Evolutionary conservation across 1,140 invertebrate genomes (phyloP), one percentile per base, ranked within the genome.

Genomic region (Drepana arcuata): DNA sequence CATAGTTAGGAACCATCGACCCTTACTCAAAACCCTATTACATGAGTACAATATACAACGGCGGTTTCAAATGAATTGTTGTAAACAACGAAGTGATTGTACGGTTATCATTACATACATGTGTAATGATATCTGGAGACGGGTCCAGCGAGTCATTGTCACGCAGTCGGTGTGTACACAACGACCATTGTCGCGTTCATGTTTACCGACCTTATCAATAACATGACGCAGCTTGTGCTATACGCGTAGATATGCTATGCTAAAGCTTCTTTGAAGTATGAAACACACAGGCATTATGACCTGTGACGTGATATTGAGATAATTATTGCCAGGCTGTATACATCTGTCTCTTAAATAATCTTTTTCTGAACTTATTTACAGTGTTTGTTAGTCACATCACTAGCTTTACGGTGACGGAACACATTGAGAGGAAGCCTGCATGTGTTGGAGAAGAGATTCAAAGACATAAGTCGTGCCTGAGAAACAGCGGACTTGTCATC

Each of bases 201-300:
- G 72, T 80, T 77, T 77, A 69, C 61, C 31, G 40, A 51, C 64
- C 60, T 75, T 80, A 77, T 80, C 70, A 71, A 71, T 74, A 75
- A 71, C 63, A 74, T 14, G 29, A 16, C 13, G 14, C 16, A 12
- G 43, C 14, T 26, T 7, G 34, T 14, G 9, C 6, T 27, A 46
- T 41, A 74, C 23, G 40, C 7, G 6, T 45, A 53, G 65, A 54
- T 56, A 50, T 46, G 41, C 42, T 34, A 56, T 50, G 27, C 13
- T 43, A 32, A 26, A n/a, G n/a, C n/a, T n/a, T n/a, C n/a, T n/a
- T n/a, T n/a, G n/a, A n/a, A n/a, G n/a, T n/a, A n/a, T n/a, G n/a
- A n/a, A n/a, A n/a, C n/a, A n/a, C n/a, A n/a, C n/a, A n/a, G n/a
- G n/a, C n/a, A n/a, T n/a, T n/a, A n/a, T n/a, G n/a, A n/a, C n/a